These are phyloP conservation scores for Sycophila sp. DNA, from an alignment of 1,140 invertebrate genomes.

Conservation along the genomic window DNA sequence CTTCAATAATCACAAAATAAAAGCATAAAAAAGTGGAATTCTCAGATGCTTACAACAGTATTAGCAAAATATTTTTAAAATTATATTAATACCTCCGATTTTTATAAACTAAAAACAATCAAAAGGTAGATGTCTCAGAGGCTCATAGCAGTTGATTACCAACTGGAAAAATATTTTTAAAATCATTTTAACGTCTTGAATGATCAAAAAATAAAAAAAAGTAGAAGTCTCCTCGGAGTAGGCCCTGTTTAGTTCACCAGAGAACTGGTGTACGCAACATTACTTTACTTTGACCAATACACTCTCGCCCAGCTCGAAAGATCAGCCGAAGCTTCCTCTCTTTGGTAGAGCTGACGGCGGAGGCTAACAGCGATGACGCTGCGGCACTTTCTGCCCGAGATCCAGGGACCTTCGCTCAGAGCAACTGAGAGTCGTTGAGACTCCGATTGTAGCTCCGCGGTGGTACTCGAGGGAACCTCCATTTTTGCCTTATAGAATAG, in stretches of 20 bases:
- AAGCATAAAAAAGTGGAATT: too few relatives aligned
- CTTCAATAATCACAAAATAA: too few relatives aligned
- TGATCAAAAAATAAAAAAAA: slow-evolving; percentile 33
- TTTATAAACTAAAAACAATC: too few relatives aligned
- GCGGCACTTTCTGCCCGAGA: slow-evolving; percentile 51
- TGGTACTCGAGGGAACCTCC: slow-evolving; percentile 37
- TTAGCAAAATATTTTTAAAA: too few relatives aligned
- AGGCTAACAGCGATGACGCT: slow-evolving; percentile 47
- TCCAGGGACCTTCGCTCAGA: slow-evolving; percentile 55
- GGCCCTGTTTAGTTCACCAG: slow-evolving; percentile 50
- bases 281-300: slow-evolving; percentile 51
- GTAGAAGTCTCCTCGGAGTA: slow-evolving; percentile 44
- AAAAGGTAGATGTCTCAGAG: too few relatives aligned
- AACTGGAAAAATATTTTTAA: too few relatives aligned
- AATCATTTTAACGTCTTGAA: too few relatives aligned
- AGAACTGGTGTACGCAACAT: slow-evolving; percentile 34
- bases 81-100: too few relatives aligned
- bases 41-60: too few relatives aligned
- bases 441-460: slow-evolving; percentile 36
- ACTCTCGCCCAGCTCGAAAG: slow-evolving; percentile 41
- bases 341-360: slow-evolving; percentile 39
- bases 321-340: slow-evolving; percentile 46
- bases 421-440: slow-evolving; percentile 42
- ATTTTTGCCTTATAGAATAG: fast-evolving
- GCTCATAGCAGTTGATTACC: too few relatives aligned